phyloP scores from a whole-genome alignment of 2,113 vertebrate genomes.

The Rafetus swinhoei region DNA sequence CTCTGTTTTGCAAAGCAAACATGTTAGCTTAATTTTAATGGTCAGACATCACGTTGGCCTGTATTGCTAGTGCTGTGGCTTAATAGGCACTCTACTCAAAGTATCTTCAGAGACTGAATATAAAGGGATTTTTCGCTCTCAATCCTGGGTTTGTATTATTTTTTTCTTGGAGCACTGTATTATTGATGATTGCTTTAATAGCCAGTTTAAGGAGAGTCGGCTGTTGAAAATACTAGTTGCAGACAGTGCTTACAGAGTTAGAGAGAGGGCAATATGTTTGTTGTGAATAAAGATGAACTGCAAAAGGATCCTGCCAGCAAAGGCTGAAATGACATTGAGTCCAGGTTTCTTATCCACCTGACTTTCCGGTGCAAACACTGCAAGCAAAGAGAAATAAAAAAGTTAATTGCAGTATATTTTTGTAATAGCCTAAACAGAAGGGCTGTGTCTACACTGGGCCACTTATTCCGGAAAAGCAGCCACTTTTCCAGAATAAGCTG shows the following conservation, averaged over 20 bases:
- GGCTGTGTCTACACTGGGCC: too few relatives aligned
- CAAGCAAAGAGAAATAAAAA: conserved; percentile 53
- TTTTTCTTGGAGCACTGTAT: conserved; percentile 11
- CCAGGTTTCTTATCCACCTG: conserved; percentile 64
- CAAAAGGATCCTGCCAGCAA: conserved; percentile 46
- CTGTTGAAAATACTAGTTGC: conserved; percentile 32
- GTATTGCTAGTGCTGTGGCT: neutral
- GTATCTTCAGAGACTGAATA: neutral
- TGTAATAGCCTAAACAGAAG: neutral
- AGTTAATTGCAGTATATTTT: neutral
- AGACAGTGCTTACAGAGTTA: conserved; percentile 54
- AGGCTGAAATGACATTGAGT: conserved; percentile 46
- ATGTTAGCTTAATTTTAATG: conserved; percentile 39
- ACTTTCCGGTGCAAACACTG: conserved; percentile 27
- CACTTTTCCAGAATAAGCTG: too few relatives aligned
- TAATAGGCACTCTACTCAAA: conserved; percentile 3
- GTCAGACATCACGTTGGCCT: neutral
- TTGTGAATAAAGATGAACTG: conserved; percentile 49
- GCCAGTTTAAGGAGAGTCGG: neutral
- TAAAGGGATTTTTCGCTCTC: neutral
- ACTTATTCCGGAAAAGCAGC: too few relatives aligned
- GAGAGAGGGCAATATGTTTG: conserved; percentile 48
- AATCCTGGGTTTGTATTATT: neutral
- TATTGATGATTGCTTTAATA: conserved; percentile 37
- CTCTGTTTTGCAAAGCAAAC: conserved; percentile 29